Evolutionary conservation across 64 coral and sea anemone species (phyloP).

Genomic region (Montipora efflorescens): DNA sequence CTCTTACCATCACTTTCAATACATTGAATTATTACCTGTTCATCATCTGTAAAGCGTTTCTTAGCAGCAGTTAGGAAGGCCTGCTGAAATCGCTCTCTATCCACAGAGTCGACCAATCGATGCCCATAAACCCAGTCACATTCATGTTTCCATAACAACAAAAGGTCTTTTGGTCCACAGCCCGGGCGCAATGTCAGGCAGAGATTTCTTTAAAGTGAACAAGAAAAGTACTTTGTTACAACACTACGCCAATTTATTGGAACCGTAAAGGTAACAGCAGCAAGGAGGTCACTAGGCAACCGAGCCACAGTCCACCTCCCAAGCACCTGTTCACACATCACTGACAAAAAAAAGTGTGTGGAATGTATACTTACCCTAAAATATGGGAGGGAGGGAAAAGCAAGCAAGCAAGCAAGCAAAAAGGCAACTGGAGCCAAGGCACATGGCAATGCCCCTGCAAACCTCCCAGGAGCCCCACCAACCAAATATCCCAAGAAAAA

Average conservation of each 20-base stretch:
- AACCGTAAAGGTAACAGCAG: no score
- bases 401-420: not conserved
- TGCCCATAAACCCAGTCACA: conserved; percentile 96
- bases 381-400: no score
- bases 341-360: no score
- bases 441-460: not conserved
- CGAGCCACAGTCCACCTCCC: no score
- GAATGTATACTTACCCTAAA: no score
- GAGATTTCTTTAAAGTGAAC: conserved; percentile 72
- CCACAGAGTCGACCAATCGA: conserved; percentile 94
- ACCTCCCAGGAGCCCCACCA: not conserved
- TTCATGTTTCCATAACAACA: conserved; percentile 99
- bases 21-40: conserved; percentile 65
- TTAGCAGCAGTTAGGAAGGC: conserved; percentile 86
- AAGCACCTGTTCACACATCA: no score
- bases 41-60: conserved; percentile 78
- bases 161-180: conserved; percentile 80
- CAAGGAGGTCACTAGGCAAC: no score
- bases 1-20: no score
- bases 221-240: not conserved
- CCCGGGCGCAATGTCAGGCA: conserved; percentile 93
- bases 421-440: not conserved
- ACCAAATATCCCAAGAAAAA: not conserved
- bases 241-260: no score
- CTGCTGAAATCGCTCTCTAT: conserved; percentile 93